These are phyloP conservation scores for Listronotus oregonensis DNA, from an alignment of 1,140 invertebrate species.

Conservation along the genomic window DNA sequence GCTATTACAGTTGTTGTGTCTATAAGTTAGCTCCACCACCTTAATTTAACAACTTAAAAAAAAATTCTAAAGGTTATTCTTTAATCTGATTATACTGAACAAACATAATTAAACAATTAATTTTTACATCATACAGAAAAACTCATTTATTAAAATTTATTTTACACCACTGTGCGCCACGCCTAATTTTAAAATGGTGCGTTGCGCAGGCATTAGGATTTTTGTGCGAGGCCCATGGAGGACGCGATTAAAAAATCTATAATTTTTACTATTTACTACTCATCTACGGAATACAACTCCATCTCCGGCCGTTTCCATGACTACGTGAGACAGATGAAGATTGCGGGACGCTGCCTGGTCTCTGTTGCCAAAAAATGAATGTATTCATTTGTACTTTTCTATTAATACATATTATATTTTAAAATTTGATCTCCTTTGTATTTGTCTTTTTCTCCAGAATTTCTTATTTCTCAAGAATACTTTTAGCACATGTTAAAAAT, in stretches of 20 bases:
- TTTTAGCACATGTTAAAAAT: too few relatives aligned
- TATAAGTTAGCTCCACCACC: too few relatives aligned
- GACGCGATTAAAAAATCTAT: constrained; percentile 50
- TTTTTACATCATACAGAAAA: too few relatives aligned
- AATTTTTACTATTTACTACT: constrained; percentile 50
- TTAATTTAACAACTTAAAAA: too few relatives aligned
- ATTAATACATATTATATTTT: constrained; percentile 7
- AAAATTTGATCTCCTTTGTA: too few relatives aligned
- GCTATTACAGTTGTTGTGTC: too few relatives aligned
- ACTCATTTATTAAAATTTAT: not conserved
- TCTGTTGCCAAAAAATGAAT: constrained; percentile 7
- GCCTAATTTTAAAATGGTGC: constrained; percentile 37
- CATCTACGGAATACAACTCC: constrained; percentile 45
- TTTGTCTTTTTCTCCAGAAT: too few relatives aligned
- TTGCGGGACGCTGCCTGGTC: constrained; percentile 17
- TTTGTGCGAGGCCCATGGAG: constrained; percentile 43
- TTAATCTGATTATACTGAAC: too few relatives aligned
- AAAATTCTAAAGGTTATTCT: too few relatives aligned
- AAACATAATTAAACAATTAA: too few relatives aligned
- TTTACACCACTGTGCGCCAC: constrained; percentile 34
- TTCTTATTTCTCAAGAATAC: too few relatives aligned
- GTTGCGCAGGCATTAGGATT: constrained; percentile 46
- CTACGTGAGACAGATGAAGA: constrained; percentile 42
- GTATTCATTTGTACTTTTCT: constrained; percentile 20
- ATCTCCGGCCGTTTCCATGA: constrained; percentile 38